Evolutionary conservation across 2,888 invertebrate genomes (phyloP), one percentile per base, ranked within the genome.

Genomic region (Cylloceria caligata): DNA sequence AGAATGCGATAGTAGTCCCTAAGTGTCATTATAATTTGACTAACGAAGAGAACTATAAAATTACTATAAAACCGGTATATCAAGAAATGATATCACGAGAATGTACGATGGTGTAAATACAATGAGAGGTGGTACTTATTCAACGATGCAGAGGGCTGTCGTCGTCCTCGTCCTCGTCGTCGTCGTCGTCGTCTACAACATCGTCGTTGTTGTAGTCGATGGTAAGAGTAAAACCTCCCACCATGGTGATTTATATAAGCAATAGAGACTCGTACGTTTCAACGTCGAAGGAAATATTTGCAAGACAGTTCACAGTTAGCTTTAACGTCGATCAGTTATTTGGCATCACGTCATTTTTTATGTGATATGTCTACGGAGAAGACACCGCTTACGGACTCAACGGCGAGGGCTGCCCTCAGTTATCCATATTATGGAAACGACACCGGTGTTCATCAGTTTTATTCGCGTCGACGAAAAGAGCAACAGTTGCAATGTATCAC

Each of bases 391-490:
- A 85, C 84, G 71, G 62, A 64, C 52, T 49, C 80, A 52, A 21
- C 71, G n/a, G 34, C 82, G 6, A 74, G 49, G 45, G 81, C 83
- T 16, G 60, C 79, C 3, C 57, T 80, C 16, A 75, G 78, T 76
- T 74, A 80, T 73, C 80, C 84, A 16, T 87, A 83, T 79, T 88
- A 88, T 83, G 86, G 84, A 4, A 84, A 84, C 24, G 86, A 87
- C 39, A 76, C 80, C 21, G 75, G 65, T 6, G 45, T 57, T 47
- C 71, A 85, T 62, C 85, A 81, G 11, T 89, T 87, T 83, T 81
- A 88, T 76, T 84, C 88, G 27, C 84, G 87, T 13, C 87, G 81
- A 6, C 88, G 86, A 65, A 87, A 84, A 69, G 85, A 87, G 34
- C 72, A 84, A 34, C 86, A 85, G 69, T 79, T 88, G 9, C 85